Conservation (phyloP, 2,888 invertebrate species). For the Orthosia cruda region DNA sequence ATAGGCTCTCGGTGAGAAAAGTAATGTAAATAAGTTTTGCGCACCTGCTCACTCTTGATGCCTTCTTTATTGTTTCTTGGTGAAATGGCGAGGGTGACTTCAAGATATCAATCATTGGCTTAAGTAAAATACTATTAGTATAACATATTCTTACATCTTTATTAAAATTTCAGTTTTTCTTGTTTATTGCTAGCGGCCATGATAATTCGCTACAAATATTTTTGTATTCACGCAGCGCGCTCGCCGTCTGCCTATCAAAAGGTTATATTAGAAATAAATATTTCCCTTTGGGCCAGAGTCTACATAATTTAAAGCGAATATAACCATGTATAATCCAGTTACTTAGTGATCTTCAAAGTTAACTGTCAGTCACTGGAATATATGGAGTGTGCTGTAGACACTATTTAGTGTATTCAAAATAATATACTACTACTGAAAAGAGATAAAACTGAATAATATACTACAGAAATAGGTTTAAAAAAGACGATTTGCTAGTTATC, state of each 20-base stretch:
- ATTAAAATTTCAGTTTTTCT: background rate
- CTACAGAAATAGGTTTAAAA: background rate
- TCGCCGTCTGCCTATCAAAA: constrained; percentile 26
- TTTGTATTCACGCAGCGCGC: background rate
- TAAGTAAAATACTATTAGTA: background rate
- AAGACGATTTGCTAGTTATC: background rate
- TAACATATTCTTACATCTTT: background rate
- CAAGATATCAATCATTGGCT: constrained; percentile 34
- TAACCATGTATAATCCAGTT: constrained; percentile 30
- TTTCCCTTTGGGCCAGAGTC: constrained; percentile 32
- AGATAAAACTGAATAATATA: too few relatives aligned
- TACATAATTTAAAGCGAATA: constrained; percentile 24
- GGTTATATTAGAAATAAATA: constrained; percentile 37
- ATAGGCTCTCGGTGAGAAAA: constrained; percentile 76
- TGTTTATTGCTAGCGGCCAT: constrained; percentile 5
- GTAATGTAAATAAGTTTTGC: constrained; percentile 81
- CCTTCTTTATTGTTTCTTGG: constrained; percentile 67
- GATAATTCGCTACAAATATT: constrained; percentile 13
- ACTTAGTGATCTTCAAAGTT: constrained; percentile 34
- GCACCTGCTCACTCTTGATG: constrained; percentile 83
- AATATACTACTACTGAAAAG: too few relatives aligned
- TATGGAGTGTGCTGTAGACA: background rate
- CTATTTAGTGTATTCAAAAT: background rate
- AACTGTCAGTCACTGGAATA: constrained; percentile 26
- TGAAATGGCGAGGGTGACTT: constrained; percentile 50